Evolutionary conservation across 2,797 vertebrate genomes (phyloP).

Genomic region (Notamacropus eugenii): DNA sequence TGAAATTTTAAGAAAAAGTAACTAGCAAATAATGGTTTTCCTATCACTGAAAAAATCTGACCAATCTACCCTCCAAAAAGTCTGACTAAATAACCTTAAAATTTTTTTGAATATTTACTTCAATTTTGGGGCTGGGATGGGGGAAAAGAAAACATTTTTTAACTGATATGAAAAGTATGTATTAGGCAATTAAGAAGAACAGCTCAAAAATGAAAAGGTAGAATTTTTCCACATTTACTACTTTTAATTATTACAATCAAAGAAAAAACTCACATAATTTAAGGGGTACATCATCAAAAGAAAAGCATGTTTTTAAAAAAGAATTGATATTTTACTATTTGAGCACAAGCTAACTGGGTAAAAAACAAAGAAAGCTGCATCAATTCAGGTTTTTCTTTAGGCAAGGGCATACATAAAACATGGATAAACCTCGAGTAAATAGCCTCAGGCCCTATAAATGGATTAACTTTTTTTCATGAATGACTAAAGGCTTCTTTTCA

Average conservation of each 20-base stretch:
- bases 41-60: neutral
- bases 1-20: neutral
- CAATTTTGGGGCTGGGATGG: neutral
- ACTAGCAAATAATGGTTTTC: neutral
- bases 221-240: slow-evolving; percentile 29
- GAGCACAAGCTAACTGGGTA: slow-evolving; percentile 18
- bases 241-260: slow-evolving; percentile 51
- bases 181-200: neutral
- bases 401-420: slow-evolving; percentile 41
- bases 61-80: neutral
- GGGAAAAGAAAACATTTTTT: neutral
- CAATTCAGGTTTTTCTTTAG: slow-evolving; percentile 46
- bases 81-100: neutral
- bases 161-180: slow-evolving; percentile 12
- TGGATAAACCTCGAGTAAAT: slow-evolving; percentile 21
- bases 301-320: slow-evolving; percentile 42
- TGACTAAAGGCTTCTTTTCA: neutral
- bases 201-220: slow-evolving; percentile 42
- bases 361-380: slow-evolving; percentile 21
- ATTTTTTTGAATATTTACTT: neutral
- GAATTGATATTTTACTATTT: slow-evolving; percentile 1
- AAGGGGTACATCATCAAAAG: neutral
- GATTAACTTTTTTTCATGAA: slow-evolving; percentile 37
- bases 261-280: slow-evolving; percentile 43
- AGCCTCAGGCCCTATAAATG: neutral